A percentile compares a stretch with the other conserved stretches of the same genome.
Evolutionary conservation across 2,113 vertebrate genomes (phyloP).

Genomic region (Arenaria interpres): DNA sequence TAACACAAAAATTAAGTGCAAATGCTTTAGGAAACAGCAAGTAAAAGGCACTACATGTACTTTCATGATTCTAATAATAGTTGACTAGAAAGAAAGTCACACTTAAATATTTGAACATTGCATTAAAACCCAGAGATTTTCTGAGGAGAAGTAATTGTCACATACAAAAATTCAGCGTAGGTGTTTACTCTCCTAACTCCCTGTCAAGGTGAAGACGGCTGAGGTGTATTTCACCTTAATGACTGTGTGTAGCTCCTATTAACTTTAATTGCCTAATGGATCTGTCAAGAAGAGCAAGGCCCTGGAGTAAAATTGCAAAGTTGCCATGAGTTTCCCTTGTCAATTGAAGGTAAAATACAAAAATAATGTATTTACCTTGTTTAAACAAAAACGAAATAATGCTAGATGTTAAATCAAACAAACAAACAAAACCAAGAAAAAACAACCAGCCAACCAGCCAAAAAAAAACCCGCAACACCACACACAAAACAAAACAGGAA

Average conservation of each 20-base stretch:
- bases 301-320: background rate
- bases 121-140: background rate
- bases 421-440: background rate
- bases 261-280: constrained; percentile 33
- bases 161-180: background rate
- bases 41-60: background rate
- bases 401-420: background rate
- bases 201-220: background rate
- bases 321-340: background rate
- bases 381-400: background rate
- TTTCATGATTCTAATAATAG: background rate
- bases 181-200: background rate
- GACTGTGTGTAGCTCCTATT: background rate
- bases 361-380: background rate
- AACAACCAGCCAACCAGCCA: no score
- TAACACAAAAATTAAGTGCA: background rate
- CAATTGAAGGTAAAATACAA: background rate
- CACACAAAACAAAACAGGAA: background rate
- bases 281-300: constrained; percentile 4
- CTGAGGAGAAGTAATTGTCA: background rate
- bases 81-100: background rate
- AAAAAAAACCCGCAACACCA: background rate
- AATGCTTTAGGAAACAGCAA: background rate
- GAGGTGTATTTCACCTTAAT: constrained; percentile 23
- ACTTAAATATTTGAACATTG: constrained; percentile 3